Evolutionary conservation across 2,888 invertebrate genomes (phyloP).

Genomic region (Tipula lateralis): DNA sequence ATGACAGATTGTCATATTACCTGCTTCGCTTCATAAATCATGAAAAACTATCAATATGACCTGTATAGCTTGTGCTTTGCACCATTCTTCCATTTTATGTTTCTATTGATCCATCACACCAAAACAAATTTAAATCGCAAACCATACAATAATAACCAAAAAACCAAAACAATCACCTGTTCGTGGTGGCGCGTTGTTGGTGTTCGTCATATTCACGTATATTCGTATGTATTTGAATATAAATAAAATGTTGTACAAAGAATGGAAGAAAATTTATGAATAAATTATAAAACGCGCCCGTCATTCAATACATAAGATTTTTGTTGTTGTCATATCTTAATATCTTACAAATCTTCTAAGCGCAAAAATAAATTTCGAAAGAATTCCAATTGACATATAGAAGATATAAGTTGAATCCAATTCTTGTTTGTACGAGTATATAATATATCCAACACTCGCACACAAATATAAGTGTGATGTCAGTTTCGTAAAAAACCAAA

Average conservation of each 20-base stretch:
- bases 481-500: not conserved
- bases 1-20: no score
- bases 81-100: not conserved
- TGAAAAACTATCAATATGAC: no score
- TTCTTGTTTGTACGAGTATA: not conserved
- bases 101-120: not conserved
- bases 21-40: no score
- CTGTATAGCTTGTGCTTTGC: not conserved
- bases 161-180: not conserved
- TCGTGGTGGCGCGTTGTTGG: not conserved
- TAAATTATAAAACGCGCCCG: constrained; percentile 1
- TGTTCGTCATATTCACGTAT: not conserved
- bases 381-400: constrained; percentile 14
- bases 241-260: not conserved
- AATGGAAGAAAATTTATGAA: not conserved
- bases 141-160: not conserved
- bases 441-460: no score
- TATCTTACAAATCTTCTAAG: constrained; percentile 11
- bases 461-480: not conserved
- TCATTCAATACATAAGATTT: not conserved
- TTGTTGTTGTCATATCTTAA: not conserved
- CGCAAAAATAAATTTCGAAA: not conserved
- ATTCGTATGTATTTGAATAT: not conserved
- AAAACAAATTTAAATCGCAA: not conserved
- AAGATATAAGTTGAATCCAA: not conserved